phyloP scores from a whole-genome alignment of 2,797 vertebrate species.

The Hydrocynus forskahlii region DNA sequence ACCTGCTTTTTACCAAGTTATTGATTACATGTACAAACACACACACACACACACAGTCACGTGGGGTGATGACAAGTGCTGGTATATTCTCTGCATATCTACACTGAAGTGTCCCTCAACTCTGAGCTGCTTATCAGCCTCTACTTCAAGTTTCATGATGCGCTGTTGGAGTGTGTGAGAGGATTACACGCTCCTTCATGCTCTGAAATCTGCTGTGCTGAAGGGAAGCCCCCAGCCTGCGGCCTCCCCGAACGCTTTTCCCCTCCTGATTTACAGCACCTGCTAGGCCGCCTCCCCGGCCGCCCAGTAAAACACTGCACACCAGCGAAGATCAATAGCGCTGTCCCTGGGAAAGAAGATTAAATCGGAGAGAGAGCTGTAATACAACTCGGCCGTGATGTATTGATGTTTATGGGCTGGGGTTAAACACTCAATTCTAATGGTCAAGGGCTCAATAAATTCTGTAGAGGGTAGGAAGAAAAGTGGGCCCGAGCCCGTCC shows the following conservation, averaged over 20 bases:
- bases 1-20: too few species aligned
- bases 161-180: not conserved
- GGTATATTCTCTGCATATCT: too few species aligned
- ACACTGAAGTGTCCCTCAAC: too few species aligned
- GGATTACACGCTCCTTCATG: not conserved
- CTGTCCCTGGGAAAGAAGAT: conserved; percentile 74
- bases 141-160: not conserved
- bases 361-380: conserved; percentile 66
- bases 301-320: conserved; percentile 69
- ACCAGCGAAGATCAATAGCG: conserved; percentile 77
- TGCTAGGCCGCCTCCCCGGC: conserved; percentile 35
- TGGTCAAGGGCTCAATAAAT: conserved; percentile 78
- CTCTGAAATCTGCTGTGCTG: conserved; percentile 8
- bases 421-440: conserved; percentile 78
- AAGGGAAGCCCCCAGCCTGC: not conserved
- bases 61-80: too few species aligned
- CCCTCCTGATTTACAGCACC: conserved; percentile 48
- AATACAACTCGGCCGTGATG: conserved; percentile 65
- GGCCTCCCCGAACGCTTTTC: not conserved
- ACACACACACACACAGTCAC: too few species aligned
- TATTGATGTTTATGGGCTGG: conserved; percentile 77
- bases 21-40: too few species aligned
- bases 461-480: conserved; percentile 72
- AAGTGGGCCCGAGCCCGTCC: conserved; percentile 12
- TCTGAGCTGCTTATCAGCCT: not conserved